phyloP scores from a whole-genome alignment of 2,113 vertebrate species.

The Junco hyemalis region DNA sequence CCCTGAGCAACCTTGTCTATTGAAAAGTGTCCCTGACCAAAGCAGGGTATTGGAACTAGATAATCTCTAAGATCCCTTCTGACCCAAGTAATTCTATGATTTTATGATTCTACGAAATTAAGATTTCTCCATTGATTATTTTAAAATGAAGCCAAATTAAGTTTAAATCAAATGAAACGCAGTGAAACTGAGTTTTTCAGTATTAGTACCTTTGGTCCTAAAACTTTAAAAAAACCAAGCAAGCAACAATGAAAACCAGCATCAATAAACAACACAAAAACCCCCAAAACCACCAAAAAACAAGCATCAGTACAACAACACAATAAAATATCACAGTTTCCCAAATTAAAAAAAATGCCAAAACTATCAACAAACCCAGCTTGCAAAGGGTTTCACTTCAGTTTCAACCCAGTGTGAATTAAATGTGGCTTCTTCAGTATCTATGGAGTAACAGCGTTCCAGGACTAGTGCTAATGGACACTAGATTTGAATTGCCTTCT shows the following conservation, averaged over 20 bases:
- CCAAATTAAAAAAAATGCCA: background rate
- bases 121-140: background rate
- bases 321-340: background rate
- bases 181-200: background rate
- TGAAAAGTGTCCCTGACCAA: background rate
- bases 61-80: background rate
- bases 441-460: rapidly evolving
- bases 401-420: background rate
- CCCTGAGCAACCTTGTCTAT: background rate
- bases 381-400: background rate
- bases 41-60: background rate
- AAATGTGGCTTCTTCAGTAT: background rate
- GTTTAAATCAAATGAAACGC: background rate
- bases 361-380: background rate
- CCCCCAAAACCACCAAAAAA: no score
- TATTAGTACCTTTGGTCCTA: background rate
- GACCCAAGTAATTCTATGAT: background rate
- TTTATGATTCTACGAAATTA: background rate
- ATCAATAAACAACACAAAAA: background rate
- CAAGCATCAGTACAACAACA: background rate
- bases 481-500: background rate
- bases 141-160: background rate
- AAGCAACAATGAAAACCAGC: rapidly evolving
- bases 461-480: background rate
- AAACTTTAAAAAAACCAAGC: background rate